A percentile compares a stretch with the other conserved stretches of the same genome.
Conservation (phyloP, 2,797 vertebrate species). For the Chlorospingus flavigularis region DNA sequence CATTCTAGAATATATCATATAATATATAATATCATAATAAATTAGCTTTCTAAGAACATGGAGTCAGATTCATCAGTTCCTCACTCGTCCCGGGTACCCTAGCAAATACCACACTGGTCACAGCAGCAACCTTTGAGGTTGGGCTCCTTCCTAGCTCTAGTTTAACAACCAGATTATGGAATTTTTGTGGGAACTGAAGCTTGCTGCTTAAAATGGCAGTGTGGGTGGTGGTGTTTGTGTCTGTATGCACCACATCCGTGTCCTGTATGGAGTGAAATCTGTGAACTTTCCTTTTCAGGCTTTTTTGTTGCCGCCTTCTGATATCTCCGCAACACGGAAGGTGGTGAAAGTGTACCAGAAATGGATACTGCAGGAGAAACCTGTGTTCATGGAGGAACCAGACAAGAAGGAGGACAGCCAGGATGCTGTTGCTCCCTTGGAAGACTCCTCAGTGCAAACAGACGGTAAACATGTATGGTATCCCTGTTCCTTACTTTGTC, state of each 20-base stretch:
- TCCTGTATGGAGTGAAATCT: neutral
- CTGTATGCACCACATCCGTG: fast-evolving
- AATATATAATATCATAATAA: too few species aligned
- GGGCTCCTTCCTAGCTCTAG: neutral
- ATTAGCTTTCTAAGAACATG: too few species aligned
- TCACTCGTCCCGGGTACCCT: too few species aligned
- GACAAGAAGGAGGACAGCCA: slow-evolving; percentile 78
- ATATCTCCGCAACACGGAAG: slow-evolving; percentile 89
- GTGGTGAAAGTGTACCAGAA: slow-evolving; percentile 96
- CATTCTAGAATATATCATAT: too few species aligned
- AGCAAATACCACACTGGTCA: neutral
- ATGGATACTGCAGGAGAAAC: slow-evolving; percentile 93
- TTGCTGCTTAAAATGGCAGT: fast-evolving
- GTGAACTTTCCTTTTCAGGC: slow-evolving; percentile 76
- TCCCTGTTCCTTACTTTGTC: neutral
- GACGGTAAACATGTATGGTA: slow-evolving; percentile 76
- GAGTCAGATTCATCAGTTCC: too few species aligned
- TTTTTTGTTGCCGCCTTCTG: slow-evolving; percentile 92
- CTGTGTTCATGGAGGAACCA: slow-evolving; percentile 92
- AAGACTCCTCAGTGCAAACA: slow-evolving; percentile 70
- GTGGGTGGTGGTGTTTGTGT: neutral
- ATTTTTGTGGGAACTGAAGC: neutral
- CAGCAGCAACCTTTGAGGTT: neutral
- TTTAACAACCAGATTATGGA: fast-evolving
- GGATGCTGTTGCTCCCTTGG: slow-evolving; percentile 74